These are phyloP conservation scores for Aphidoletes aphidimyza DNA, from an alignment of 2,888 invertebrate genomes.

Conservation along the genomic window DNA sequence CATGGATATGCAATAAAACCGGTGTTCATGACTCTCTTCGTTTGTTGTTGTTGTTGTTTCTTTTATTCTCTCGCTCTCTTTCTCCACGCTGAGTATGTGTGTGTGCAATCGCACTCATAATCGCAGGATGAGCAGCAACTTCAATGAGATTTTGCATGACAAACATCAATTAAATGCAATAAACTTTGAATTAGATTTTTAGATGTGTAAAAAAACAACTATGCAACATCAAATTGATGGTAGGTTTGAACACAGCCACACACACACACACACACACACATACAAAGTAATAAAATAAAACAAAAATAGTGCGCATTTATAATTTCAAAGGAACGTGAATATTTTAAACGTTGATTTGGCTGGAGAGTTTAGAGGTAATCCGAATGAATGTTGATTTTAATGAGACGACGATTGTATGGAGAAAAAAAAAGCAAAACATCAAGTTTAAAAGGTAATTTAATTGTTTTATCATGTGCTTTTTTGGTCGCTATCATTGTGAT, in stretches of 20 bases:
- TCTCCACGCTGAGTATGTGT: neutral
- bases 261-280: neutral
- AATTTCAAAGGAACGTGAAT: slow-evolving; percentile 11
- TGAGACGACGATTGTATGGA: neutral
- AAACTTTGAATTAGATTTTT: slow-evolving; percentile 26
- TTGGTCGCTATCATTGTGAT: slow-evolving; percentile 23
- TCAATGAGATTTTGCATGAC: slow-evolving; percentile 54
- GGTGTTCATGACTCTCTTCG: slow-evolving; percentile 4
- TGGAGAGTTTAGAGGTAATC: no score
- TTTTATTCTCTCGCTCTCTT: neutral
- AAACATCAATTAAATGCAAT: slow-evolving; percentile 52
- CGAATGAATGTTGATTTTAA: no score
- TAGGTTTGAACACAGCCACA: neutral
- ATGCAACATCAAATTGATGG: neutral
- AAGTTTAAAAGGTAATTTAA: slow-evolving; percentile 31
- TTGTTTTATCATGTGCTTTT: slow-evolving; percentile 9
- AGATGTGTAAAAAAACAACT: neutral
- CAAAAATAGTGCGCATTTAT: neutral
- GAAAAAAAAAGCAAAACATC: neutral
- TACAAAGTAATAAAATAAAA: neutral
- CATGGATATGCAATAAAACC: neutral
- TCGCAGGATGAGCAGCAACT: slow-evolving; percentile 35
- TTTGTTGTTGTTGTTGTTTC: neutral
- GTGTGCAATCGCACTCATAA: slow-evolving; percentile 5
- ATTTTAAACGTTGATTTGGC: neutral